Evolutionary conservation across 2,797 vertebrate species (phyloP).

Genomic region (Brachyalestes nurse): DNA sequence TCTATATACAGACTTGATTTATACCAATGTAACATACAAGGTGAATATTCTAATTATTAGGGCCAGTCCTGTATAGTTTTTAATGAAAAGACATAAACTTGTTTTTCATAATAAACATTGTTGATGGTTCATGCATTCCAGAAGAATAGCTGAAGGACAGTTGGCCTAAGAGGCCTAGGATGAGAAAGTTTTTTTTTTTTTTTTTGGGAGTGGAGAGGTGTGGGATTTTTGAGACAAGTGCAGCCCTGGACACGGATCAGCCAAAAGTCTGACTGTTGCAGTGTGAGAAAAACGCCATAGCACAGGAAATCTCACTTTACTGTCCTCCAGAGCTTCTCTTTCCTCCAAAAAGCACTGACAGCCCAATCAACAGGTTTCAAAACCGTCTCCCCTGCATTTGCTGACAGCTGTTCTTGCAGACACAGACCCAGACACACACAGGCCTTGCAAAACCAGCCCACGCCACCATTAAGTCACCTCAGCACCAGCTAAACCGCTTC

Average conservation of each 20-base stretch:
- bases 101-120: too few species aligned
- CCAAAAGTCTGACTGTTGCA: conserved; percentile 35
- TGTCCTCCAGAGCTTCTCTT: conserved; percentile 31
- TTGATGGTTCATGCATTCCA: too few species aligned
- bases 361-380: conserved; percentile 39
- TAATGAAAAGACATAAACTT: too few species aligned
- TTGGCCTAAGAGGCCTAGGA: not conserved
- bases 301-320: conserved; percentile 12
- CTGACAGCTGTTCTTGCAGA: conserved; percentile 48
- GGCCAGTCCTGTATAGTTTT: too few species aligned
- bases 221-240: not conserved
- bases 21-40: too few species aligned
- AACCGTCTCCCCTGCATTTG: conserved; percentile 8
- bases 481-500: conserved; percentile 55
- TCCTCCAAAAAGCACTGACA: conserved; percentile 32
- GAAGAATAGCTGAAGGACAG: not conserved
- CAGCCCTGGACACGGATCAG: conserved; percentile 34
- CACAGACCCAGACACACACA: conserved; percentile 53
- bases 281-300: conserved; percentile 12
- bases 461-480: conserved; percentile 58
- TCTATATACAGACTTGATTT: too few species aligned
- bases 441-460: conserved; percentile 42
- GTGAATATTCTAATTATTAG: too few species aligned
- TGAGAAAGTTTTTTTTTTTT: not conserved
- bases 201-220: not conserved